Conservation (phyloP, 2,113 vertebrate genomes). For the Peucedramus taeniatus region DNA sequence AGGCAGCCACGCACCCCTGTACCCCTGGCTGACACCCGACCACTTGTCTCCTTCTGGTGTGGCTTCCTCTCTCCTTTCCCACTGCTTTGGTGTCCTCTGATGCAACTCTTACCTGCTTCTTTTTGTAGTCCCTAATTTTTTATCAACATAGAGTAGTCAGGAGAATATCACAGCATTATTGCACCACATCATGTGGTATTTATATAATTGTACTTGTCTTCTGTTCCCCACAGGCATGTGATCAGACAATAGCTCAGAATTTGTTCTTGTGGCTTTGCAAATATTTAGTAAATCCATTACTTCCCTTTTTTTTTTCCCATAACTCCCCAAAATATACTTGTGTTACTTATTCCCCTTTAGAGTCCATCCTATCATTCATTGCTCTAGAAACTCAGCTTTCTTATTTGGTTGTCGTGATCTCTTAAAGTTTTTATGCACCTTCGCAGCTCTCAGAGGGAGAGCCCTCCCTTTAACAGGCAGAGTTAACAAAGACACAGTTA, state of each 20-base stretch:
- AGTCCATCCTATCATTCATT: background rate
- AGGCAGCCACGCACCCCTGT: fast-evolving
- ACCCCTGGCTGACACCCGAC: background rate
- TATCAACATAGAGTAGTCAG: background rate
- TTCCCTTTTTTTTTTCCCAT: background rate
- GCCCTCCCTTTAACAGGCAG: background rate
- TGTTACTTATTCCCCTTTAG: background rate
- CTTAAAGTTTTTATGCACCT: background rate
- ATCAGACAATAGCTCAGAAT: background rate
- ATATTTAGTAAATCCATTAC: background rate
- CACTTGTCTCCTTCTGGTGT: background rate
- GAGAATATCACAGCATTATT: background rate
- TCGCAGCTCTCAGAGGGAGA: background rate
- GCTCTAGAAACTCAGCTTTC: background rate
- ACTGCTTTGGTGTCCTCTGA: background rate
- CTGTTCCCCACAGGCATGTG: background rate
- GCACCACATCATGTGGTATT: background rate
- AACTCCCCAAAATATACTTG: background rate
- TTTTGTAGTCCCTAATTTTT: background rate
- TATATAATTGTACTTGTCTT: background rate
- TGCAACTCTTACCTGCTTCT: background rate
- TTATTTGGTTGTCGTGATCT: background rate
- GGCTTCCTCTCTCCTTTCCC: background rate
- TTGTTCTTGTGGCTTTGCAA: background rate
- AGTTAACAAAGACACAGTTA: background rate